Evolutionary conservation across 2,113 vertebrate species (phyloP), one percentile per base, ranked within the genome.

Genomic region (Nycticebus coucang): DNA sequence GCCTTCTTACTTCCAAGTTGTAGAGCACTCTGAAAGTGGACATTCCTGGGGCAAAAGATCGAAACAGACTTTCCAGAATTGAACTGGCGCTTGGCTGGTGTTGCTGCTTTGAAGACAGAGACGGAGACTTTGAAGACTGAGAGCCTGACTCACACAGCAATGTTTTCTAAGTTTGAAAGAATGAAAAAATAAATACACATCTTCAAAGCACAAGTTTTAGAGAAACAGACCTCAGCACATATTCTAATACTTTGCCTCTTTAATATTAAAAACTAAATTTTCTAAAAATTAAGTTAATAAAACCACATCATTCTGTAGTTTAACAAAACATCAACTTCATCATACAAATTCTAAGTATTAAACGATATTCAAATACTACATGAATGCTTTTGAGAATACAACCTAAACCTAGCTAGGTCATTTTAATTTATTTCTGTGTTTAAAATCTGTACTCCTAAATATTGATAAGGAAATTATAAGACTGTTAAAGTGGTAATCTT

Each of bases 21-120:
- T 99, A 99, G 0, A 99, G 99, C 55, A 99, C 99, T 98, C 99
- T 99, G 97, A 99, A 99, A 15, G 99, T 99, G 59, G 99, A 99
- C 99, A 99, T 99, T 97, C 99, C 99, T 0, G 99, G 99, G 59
- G 99, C 99, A 21, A 99, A 99, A 41, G 99, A 99, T 68, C 99
- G 98, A 96, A 99, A 99, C 37, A 99, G 98, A 22, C 99, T 99
- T 98, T 99, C 99, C 92, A 99, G 87, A 97, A 99, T 99, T 41
- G 99, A 99, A 10, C 99, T 99, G 66, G 99, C 99, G 11, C 99
- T 99, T 80, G 99, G 99, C 96, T 99, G 99, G 97, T 99, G 99
- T 97, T 99, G 99, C 93, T 99, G 99, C 97, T 99, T 99, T 87
- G 99, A 99, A 89, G 99, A 99, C 60, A 99, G 98, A n/a, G 99